Base-by-base conservation (phyloP, 2,797 vertebrate species). In the Kryptopterus vitreolus region DNA sequence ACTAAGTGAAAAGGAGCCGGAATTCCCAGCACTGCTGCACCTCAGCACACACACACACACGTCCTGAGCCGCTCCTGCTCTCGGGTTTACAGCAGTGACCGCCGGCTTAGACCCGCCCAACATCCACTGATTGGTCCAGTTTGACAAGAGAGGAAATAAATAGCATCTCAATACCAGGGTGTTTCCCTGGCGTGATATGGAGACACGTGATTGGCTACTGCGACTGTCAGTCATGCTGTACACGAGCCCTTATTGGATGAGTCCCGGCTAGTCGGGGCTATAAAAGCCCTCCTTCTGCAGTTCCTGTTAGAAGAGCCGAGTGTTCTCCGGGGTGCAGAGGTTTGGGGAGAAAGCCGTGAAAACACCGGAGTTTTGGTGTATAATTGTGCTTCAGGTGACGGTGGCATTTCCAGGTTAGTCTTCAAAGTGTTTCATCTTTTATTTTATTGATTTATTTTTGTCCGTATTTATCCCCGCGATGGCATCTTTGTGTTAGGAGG, bases 361-460 rank as follows among this genome's bases (percentile, higher is more conserved):
- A n/a, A 3, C n/a, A 22, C 20, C 0, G 6, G 22, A 3, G 52
- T 6, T 13, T 3, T 3, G 2, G 24, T 8, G 35, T 26, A 15
- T 15, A 52, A 11, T 29, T 59, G 48, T 38, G 13, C 1, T 68
- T n/a, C n/a, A 16, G 15, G n/a, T 13, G 1, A 33, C 5, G 0
- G 0, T 43, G 63, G 52, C 24, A 58, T 57, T 9, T n/a, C n/a
- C 76, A 82, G 83, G 85, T 86, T 9, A 81, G 85, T 84, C 0
- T 43, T 26, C 1, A 3, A 0, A 15, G 53, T 38, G 71, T 35
- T 72, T n/a, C n/a, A n/a, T n/a, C n/a, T n/a, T n/a, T n/a, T n/a
- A n/a, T n/a, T n/a, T n/a, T 13, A 4, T 72, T 13, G 6, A 8
- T 33, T 7, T 31, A 0, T 20, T 50, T 31, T 20, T n/a, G 5